Evolutionary conservation across 2,797 vertebrate genomes (phyloP), one percentile per base, ranked within the genome.

Genomic region (Hypotaenidia philippensis): DNA sequence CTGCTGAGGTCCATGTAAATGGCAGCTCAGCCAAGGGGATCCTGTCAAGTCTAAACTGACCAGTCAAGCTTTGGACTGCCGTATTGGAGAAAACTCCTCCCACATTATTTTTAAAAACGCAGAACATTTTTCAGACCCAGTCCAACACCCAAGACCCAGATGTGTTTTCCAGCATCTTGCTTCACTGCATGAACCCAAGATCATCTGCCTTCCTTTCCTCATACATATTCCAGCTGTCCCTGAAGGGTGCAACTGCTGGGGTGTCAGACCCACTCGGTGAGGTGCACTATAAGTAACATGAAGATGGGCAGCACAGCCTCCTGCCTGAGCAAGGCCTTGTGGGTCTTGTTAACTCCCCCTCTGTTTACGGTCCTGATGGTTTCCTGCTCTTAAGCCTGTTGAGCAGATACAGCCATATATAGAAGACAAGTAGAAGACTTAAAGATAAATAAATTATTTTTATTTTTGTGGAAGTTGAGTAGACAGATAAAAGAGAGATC

Each of bases 1-100:
- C 57, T 75, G 17, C 20, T 4, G 11, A 25, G 0, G 0, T 22
- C 36, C 1, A 0, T 60, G 44, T 3, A 44, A 81, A 52, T 20
- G 22, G 19, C 41, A 56, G 9, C 10, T 68, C 0, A 0, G 15
- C 11, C 2, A 3, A 57, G 11, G 23, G 20, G 10, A 27, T 68
- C 25, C 21, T 50, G 20, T 25, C 25, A 64, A 47, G 10, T 59
- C 56, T 64, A 64, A 90, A 63, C 22, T 70, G 27, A 70, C 25
- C 16, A n/a, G 17, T 19, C 27, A 78, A 19, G 14, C 26, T 61
- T 20, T 86, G 60, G 31, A 29, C 25, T 56, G 20, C 53, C 22
- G 32, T 2, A 5, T 38, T 41, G 14, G 10, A 85, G 25, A 47
- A 56, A 86, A 53, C 5, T 27, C 25, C 16, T 66, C 18, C 16